Base-by-base conservation (phyloP, 2,888 invertebrate species). In the Plutella xylostella region DNA sequence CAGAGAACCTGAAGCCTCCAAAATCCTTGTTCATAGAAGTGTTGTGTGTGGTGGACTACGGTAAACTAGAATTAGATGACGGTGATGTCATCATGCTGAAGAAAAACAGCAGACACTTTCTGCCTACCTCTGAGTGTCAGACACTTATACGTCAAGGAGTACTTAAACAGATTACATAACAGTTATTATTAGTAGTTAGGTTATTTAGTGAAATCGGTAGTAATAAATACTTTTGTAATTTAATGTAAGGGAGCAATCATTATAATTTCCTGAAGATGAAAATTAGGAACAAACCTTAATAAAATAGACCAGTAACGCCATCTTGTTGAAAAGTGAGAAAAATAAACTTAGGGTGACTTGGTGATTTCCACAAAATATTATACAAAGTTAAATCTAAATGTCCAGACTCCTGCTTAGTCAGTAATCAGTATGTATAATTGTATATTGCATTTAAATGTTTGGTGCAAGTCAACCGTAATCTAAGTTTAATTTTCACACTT, bases 1-100 rank as follows among this genome's bases (percentile, higher is more conserved):
- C 94, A 0, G 90, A 92, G 53, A 92, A 96, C 68, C 77, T 94
- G 45, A 90, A 91, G 50, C 98, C 98, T 11, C 98, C 98, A 0
- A 98, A 97, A 68, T 90, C 93, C 0, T 84, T 97, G 11, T 96
- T 91, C 64, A 90, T 97, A 50, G 96, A 98, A 87, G 98, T 98
- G 43, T 85, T 94, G 14, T 97, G 97, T 66, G 64, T 96, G 38
- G 85, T 88, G 38, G 96, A 98, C 71, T 96, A 96, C 74, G 98
- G 98, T 0, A 96, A 94, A 67, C 89, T 96, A 57, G 98, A 98
- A 72, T 85, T 97, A 9, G 95, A 94, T 57, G 94, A 96, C 78
- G 98, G 98, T n/a, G 93, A 93, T 62, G 88, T 93, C 4, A 88
- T 98, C 18, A 86, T 92, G 53, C 82, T 98, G 17, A 96, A 93